A percentile compares a stretch with the other conserved stretches of the same genome.
phyloP scores from a whole-genome alignment of 1,140 invertebrate genomes.

The Drosophila sturtevanti region DNA sequence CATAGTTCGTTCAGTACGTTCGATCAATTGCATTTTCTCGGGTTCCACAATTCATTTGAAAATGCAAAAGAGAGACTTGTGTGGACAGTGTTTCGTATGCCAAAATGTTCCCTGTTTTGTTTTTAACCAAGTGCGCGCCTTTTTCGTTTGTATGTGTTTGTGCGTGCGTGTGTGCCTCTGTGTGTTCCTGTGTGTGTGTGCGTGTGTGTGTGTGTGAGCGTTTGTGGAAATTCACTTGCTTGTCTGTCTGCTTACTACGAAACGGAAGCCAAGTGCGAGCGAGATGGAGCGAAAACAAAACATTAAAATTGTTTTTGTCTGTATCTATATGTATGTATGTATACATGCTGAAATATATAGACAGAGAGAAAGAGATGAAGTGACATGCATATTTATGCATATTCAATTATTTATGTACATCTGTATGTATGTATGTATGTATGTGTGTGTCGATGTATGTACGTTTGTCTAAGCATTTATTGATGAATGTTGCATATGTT shows the following conservation, averaged over 20 bases:
- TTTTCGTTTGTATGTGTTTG: slow-evolving; percentile 34
- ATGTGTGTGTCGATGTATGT: neutral
- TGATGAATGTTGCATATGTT: too few species aligned
- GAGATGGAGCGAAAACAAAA: slow-evolving; percentile 70
- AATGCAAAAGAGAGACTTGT: slow-evolving; percentile 4
- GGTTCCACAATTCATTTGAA: slow-evolving; percentile 27
- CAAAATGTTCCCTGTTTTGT: slow-evolving; percentile 57
- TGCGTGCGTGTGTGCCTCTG: slow-evolving; percentile 21
- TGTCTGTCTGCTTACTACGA: slow-evolving; percentile 66
- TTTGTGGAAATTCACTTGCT: slow-evolving; percentile 71
- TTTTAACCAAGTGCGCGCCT: slow-evolving; percentile 64
- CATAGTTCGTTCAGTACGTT: neutral
- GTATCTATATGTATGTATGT: slow-evolving; percentile 1
- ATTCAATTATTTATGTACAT: neutral
- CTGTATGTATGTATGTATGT: neutral
- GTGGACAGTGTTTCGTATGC: slow-evolving; percentile 35
- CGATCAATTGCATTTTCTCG: neutral
- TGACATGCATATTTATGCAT: neutral
- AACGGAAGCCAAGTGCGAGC: slow-evolving; percentile 51
- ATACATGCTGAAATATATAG: neutral
- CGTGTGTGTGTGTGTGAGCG: slow-evolving; percentile 37
- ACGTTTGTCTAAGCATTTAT: too few species aligned
- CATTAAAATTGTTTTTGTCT: slow-evolving; percentile 52
- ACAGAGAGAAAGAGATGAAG: neutral
- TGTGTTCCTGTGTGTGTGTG: slow-evolving; percentile 2